Percentiles rank a stretch among this genome's conserved stretches.
These are phyloP conservation scores for Halictus ligatus DNA, from an alignment of 2,888 invertebrate species.

Conservation along the genomic window DNA sequence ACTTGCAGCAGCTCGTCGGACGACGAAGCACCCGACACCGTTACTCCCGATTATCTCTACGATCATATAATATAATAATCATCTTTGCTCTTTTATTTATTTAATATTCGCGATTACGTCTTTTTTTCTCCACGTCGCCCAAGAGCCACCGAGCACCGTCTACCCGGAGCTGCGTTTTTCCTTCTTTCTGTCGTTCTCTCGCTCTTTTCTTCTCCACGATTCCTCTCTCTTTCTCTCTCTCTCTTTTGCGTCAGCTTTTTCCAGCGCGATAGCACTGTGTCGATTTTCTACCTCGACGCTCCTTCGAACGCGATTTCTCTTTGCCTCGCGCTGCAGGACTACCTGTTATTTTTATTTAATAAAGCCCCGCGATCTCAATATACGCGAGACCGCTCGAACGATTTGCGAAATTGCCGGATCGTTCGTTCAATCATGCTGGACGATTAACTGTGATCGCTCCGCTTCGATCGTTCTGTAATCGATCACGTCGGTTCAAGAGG, in stretches of 20 bases:
- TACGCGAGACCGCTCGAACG: not conserved
- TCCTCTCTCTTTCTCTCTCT: not conserved
- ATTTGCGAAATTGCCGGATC: not conserved
- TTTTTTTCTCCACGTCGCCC: conserved; percentile 12
- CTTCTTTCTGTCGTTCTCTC: not conserved
- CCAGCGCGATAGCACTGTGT: not conserved
- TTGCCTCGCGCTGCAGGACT: not conserved
- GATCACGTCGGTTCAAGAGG: not conserved
- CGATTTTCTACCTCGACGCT: conserved; percentile 1
- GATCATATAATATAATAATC: conserved; percentile 60
- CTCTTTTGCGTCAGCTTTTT: not conserved
- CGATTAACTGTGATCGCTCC: not conserved
- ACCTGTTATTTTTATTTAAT: not conserved
- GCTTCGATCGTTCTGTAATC: not conserved
- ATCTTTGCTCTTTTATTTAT: conserved; percentile 37
- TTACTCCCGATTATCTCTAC: conserved; percentile 58
- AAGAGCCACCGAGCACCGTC: conserved; percentile 37
- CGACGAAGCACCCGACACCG: conserved; percentile 54
- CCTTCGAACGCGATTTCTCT: not conserved
- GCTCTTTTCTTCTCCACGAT: not conserved
- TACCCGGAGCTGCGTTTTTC: not conserved
- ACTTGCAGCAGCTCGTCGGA: conserved; percentile 47
- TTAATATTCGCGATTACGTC: conserved; percentile 45
- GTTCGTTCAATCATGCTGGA: not conserved
- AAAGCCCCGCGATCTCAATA: not conserved